Evolutionary conservation across 1,140 invertebrate species (phyloP), one percentile per base, ranked within the genome.

Genomic region (Ostrea edulis): DNA sequence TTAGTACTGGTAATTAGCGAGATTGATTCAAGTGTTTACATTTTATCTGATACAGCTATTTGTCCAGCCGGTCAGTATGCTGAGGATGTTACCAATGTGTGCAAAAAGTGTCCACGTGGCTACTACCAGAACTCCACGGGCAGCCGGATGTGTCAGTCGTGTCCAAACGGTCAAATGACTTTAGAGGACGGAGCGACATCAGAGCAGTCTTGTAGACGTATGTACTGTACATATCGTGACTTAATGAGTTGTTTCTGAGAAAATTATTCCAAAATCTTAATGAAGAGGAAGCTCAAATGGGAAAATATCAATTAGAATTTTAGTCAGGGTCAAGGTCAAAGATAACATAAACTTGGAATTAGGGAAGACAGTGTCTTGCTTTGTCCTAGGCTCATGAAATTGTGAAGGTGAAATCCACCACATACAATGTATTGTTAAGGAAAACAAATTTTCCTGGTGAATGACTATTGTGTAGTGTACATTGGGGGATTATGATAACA

Each of bases 161-260:
- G 91, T 90, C 86, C 86, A n/a, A 29, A 20, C 25, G 90, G 89
- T 5, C 83, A 88, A 25, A 92, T 90, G 35, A 92, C 91, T 53
- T 77, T 82, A 52, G 86, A 62, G 17, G 55, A 52, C 53, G 91
- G 90, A 0, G 65, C 90, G 12, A 89, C 77, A 22, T 86, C 65
- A 44, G 7, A n/a, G n/a, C 11, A 65, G 1, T 14, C 77, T 52
- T 92, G 91, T 87, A 87, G 84, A 82, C 51, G 91, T 91, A 89
- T 83, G 89, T 81, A 44, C 5, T 44, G 35, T 44, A 44, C 35
- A 44, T 77, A 77, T 14, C 2, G 35, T 12, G 8, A 9, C 14
- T 8, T 77, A 5, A 77, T 77, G 68, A 29, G 25, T 25, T 25
- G 68, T 29, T 25, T 44, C 44, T 20, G 12, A 44, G 12, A 82